Evolutionary conservation across 2,888 invertebrate genomes (phyloP).

Genomic region (Theristus sp.): DNA sequence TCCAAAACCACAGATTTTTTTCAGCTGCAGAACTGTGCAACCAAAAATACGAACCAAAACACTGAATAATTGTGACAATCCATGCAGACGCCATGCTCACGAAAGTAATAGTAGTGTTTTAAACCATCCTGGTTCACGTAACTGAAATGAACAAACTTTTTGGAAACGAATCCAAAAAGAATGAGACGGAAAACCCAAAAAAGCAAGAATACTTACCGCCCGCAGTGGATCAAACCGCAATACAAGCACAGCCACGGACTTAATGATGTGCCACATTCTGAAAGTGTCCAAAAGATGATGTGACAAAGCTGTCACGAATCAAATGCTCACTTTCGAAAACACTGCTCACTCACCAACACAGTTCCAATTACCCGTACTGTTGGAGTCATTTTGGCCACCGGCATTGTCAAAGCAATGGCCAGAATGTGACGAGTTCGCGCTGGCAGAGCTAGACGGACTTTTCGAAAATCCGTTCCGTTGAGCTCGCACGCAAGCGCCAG

Average conservation of each 20-base stretch:
- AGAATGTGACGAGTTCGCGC: too few species aligned
- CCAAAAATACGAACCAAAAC: constrained; percentile 45
- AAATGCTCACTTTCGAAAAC: background rate
- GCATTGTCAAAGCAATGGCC: too few species aligned
- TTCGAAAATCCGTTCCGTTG: too few species aligned
- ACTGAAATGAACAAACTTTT: too few species aligned
- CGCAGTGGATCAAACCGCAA: constrained; percentile 55
- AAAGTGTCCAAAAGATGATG: background rate
- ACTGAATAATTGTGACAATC: constrained; percentile 54
- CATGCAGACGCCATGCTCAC: constrained; percentile 52
- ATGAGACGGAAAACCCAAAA: background rate
- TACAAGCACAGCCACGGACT: constrained; percentile 58
- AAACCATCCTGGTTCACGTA: constrained; percentile 57
- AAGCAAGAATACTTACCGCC: constrained; percentile 33
- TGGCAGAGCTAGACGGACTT: too few species aligned
- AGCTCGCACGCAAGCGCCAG: too few species aligned
- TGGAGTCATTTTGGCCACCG: too few species aligned
- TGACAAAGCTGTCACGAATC: background rate
- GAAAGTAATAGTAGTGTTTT: constrained; percentile 45
- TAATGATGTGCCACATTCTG: constrained; percentile 11
- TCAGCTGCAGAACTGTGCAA: background rate
- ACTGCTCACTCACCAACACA: constrained; percentile 4
- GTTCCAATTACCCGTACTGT: constrained; percentile 1
- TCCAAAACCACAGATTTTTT: too few species aligned
- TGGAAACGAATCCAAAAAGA: too few species aligned